These are phyloP conservation scores for Eptatretus atami DNA, from an alignment of 2,797 vertebrate genomes.

Conservation along the genomic window DNA sequence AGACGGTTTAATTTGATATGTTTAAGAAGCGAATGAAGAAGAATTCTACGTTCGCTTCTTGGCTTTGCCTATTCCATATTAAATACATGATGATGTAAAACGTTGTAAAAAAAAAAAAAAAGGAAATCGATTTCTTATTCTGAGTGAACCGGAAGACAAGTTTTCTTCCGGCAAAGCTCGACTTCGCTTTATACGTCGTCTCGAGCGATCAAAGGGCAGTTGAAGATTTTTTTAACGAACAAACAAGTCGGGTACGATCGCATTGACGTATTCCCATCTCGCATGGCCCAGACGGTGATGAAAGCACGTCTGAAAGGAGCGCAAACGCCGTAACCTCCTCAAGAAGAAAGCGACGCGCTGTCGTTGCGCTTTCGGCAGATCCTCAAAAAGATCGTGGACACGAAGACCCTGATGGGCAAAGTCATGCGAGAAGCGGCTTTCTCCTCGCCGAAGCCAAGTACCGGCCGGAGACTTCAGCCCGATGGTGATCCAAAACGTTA, in stretches of 20 bases:
- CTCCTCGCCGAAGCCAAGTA: conserved; percentile 93
- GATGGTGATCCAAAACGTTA: conserved; percentile 92
- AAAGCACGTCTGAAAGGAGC: conserved; percentile 91
- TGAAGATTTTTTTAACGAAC: neutral
- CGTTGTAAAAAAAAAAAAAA: too few species aligned
- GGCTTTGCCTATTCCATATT: too few species aligned
- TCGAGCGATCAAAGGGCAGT: too few species aligned
- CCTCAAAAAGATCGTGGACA: conserved; percentile 88
- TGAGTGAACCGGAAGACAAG: too few species aligned
- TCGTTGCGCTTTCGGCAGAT: conserved; percentile 89
- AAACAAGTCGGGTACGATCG: conserved; percentile 60
- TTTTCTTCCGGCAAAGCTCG: too few species aligned
- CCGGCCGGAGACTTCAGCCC: conserved; percentile 91
- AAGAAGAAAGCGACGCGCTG: conserved; percentile 95
- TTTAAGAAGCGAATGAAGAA: too few species aligned
- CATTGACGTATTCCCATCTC: conserved; percentile 78
- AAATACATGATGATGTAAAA: too few species aligned
- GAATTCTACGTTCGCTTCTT: too few species aligned
- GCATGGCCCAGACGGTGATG: conserved; percentile 99
- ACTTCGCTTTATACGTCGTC: too few species aligned
- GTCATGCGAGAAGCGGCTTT: conserved; percentile 98
- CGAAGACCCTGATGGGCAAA: conserved; percentile 90
- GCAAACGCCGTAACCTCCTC: conserved; percentile 74
- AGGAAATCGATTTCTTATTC: too few species aligned
- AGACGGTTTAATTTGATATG: too few species aligned